These are phyloP conservation scores for Anthopleura xanthogrammica DNA, from an alignment of 92 coral and sea anemone species.

Conservation along the genomic window DNA sequence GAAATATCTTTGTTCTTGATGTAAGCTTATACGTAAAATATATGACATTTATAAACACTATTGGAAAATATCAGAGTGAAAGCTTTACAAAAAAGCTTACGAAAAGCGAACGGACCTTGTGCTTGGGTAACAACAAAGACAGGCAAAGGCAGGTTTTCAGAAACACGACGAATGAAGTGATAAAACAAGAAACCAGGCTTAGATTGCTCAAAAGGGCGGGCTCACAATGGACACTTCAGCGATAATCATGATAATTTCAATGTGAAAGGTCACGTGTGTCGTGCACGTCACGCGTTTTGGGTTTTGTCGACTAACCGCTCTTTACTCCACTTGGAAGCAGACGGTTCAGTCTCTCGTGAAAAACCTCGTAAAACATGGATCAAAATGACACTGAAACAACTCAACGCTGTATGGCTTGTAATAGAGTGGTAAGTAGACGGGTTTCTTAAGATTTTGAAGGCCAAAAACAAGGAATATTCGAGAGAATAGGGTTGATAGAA, in stretches of 20 bases:
- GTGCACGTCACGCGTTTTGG: conserved; percentile 11
- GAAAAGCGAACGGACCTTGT: no score
- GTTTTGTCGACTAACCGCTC: conserved; percentile 10
- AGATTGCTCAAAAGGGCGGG: conserved; percentile 4
- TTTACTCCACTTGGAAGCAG: not conserved
- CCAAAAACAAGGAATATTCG: not conserved
- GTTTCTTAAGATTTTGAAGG: not conserved
- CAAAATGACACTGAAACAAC: conserved; percentile 9
- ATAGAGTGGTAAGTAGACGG: conserved; percentile 38
- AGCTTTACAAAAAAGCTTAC: no score
- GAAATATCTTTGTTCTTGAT: no score
- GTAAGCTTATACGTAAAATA: no score
- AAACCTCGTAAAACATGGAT: conserved; percentile 9
- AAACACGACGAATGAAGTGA: not conserved
- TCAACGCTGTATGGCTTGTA: conserved; percentile 47
- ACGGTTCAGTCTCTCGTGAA: not conserved
- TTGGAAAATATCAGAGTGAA: no score
- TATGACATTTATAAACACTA: no score
- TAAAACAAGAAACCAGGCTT: not conserved
- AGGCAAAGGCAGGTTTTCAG: not conserved
- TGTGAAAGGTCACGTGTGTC: conserved; percentile 23
- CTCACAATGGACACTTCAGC: not conserved
- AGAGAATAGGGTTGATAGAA: not conserved
- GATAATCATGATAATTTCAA: conserved; percentile 9
- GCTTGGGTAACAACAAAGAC: no score